Evolutionary conservation across 2,113 vertebrate genomes (phyloP), one percentile per base, ranked within the genome.

Genomic region (Sitta europaea): DNA sequence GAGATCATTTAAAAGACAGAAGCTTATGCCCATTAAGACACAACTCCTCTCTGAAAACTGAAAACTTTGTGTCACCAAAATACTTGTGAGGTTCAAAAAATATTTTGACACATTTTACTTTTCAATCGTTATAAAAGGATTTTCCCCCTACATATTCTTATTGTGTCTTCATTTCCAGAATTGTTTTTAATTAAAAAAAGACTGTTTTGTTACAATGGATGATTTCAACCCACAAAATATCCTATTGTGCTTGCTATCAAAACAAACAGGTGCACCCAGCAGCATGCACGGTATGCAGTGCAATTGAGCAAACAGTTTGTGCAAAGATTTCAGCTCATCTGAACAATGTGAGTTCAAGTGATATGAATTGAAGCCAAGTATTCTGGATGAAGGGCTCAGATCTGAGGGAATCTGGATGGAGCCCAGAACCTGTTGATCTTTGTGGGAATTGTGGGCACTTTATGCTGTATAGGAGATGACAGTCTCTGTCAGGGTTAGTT

Each of bases 231-330:
- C 90, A 79, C 78, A 96, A 97, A 97, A 96, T 96, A 96, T 84
- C 97, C 95, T 94, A 95, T 97, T 96, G 92, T 94, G 88, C 94
- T 94, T 83, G 92, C 97, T 83, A 98, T 96, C 86, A 98, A 98
- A 98, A 98, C 93, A 97, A 97, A 98, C 98, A 98, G 97, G 97
- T 98, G 97, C 61, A 28, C 94, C 50, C 96, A 96, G 96, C 96
- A 66, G 93, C 94, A 8, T 11, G 87, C 97, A 92, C 86, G 86
- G 96, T 97, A 73, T 54, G 96, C 72, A 82, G 45, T 40, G 91
- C 93, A 85, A 92, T 54, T 79, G 88, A 96, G 87, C 86, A 83
- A 89, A 88, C 86, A 29, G 40, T 87, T 94, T 92, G 86, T 73
- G 92, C 84, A 87, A 94, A 58, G 68, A 83, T 74, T 80, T 94